Evolutionary conservation across 1,140 invertebrate genomes (phyloP).

Genomic region (Ceratitis capitata): DNA sequence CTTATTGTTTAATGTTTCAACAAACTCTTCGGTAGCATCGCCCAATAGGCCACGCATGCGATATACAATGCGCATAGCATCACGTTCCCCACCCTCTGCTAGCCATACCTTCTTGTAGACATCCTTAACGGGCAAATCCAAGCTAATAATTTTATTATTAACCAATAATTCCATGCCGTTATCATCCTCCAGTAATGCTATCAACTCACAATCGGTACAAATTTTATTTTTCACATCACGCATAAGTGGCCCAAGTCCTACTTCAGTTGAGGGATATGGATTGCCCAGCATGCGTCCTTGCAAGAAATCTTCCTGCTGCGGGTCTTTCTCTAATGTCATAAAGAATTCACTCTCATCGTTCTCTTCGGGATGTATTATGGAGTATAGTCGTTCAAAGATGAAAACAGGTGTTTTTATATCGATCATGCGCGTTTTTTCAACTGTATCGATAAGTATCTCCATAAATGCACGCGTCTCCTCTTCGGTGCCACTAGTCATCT

Average conservation of each 20-base stretch:
- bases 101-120: conserved; percentile 91
- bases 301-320: conserved; percentile 98
- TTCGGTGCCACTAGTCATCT: conserved; percentile 97
- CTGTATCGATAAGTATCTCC: conserved; percentile 95
- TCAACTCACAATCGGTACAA: conserved; percentile 95
- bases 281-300: conserved; percentile 98
- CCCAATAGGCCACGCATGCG: conserved; percentile 96
- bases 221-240: conserved; percentile 99
- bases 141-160: conserved; percentile 97
- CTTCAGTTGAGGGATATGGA: conserved; percentile 93
- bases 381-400: conserved; percentile 96
- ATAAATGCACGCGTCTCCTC: conserved; percentile 97
- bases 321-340: conserved; percentile 96
- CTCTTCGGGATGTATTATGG: conserved; percentile 97
- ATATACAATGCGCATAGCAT: conserved; percentile 98
- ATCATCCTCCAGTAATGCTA: conserved; percentile 95
- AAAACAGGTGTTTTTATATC: conserved; percentile 97
- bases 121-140: conserved; percentile 95
- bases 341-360: conserved; percentile 97
- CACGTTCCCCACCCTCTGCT: conserved; percentile 83
- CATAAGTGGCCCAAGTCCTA: conserved; percentile 95
- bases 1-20: conserved; percentile 89
- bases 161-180: conserved; percentile 99
- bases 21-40: conserved; percentile 98
- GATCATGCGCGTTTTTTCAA: conserved; percentile 90